These are phyloP conservation scores for Sarcophilus harrisii DNA, from an alignment of 2,797 vertebrate genomes.

Conservation along the genomic window DNA sequence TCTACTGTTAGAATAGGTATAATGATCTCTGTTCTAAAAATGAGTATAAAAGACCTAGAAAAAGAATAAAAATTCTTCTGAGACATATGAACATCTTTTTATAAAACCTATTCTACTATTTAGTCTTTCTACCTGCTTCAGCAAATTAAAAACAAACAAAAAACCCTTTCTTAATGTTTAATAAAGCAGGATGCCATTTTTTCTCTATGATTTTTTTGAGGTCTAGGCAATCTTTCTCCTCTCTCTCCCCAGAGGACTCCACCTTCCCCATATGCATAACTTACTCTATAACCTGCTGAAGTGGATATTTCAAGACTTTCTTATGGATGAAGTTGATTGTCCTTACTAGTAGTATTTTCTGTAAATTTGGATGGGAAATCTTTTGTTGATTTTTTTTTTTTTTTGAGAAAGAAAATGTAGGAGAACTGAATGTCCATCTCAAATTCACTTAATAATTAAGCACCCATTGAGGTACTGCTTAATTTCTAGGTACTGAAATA, in stretches of 20 bases:
- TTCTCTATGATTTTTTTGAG: background rate
- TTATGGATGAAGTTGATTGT: background rate
- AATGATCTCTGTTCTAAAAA: constrained; percentile 64
- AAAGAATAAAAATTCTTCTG: constrained; percentile 60
- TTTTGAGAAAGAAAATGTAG: background rate
- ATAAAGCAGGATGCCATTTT: background rate
- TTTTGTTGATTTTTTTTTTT: background rate
- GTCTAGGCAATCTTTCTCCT: background rate
- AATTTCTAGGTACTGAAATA: background rate
- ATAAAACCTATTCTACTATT: constrained; percentile 48
- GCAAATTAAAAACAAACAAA: background rate
- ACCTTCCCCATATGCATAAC: background rate
- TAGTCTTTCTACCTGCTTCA: constrained; percentile 16
- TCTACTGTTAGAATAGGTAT: constrained; percentile 65
- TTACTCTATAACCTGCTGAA: background rate
- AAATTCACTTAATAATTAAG: background rate
- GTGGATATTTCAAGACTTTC: background rate
- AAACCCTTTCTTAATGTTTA: background rate
- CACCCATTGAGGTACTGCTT: background rate
- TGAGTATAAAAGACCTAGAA: constrained; percentile 40
- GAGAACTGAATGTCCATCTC: background rate
- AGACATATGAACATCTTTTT: constrained; percentile 35
- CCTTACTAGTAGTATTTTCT: background rate
- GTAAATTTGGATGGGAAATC: background rate
- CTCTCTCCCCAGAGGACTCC: background rate